Evolutionary conservation across 2,113 vertebrate species (phyloP), one percentile per base, ranked within the genome.

Genomic region (Rhinoptilus africanus): DNA sequence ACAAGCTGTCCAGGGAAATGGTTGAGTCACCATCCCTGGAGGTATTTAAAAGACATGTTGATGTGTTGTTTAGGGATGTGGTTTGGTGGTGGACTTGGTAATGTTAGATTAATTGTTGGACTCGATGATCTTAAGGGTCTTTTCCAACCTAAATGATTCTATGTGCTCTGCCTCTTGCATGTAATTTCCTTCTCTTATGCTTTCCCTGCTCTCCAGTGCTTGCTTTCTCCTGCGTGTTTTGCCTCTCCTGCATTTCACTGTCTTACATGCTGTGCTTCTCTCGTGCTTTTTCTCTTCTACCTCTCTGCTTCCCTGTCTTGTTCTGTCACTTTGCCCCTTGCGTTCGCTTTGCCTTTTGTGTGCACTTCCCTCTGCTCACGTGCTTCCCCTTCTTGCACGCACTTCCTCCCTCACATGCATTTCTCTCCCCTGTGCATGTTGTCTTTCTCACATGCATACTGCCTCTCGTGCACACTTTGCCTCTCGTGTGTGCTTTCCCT

Each of bases 401-500:
- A 9, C 32, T 88, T 59, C 2, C 20, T 6, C 9, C 21, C 34
- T 75, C 13, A 23, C 0, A 0, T 62, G 16, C 15, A 7, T 85
- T 80, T 69, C 10, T 48, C 26, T 92, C 6, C 2, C 7, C 48
- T 2, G 1, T 88, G 34, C 57, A 12, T 45, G 9, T n/a, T 84
- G 51, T 56, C 18, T 30, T 62, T 47, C 34, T 72, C 3, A 4
- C 1, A 1, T n/a, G 14, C 4, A 8, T 1, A 0, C 50, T 72
- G 12, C 18, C 23, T 37, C 35, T 62, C 57, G 15, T 8, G 5
- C 8, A 18, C 18, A 12, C 12, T 23, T 60, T 26, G 32, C 21
- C 14, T 89, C 23, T 73, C 7, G 5, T 11, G 7, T 30, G 16
- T 7, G 7, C 53, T 59, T 76, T 64, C 27, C 18, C 23, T 56